Evolutionary conservation across 92 coral and sea anemone genomes (phyloP), one percentile per base, ranked within the genome.

Genomic region (Epizoanthus illoricatus): DNA sequence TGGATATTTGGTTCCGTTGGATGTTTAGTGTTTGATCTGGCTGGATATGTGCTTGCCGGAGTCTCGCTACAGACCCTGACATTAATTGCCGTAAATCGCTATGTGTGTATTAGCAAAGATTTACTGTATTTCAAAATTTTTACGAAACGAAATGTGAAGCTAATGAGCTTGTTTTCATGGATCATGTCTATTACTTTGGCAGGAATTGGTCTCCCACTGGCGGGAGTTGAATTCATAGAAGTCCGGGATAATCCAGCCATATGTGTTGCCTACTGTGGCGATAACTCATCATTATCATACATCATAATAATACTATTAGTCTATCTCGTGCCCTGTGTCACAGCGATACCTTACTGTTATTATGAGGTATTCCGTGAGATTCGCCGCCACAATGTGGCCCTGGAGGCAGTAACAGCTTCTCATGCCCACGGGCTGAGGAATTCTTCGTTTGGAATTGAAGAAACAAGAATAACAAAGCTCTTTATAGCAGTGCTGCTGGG

Each of bases 111-210:
- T 68, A 4, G 21, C 52, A 15, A 68, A 2, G 73, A 68, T 39
- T 4, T 68, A 68, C 52, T 33, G 10, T 68, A 68, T 13, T 41
- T 43, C 9, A 23, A 43, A 68, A 39, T 68, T 8, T 68, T 68
- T 19, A 68, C 73, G 47, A 68, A 68, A 4, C 73, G 52, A 18
- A 68, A 68, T 68, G 73, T 68, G 5, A 68, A 28, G 7, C 42
- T 68, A 20, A 68, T 68, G 73, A 68, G 12, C n/a, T n/a, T 39
- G 49, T 68, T 41, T 68, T 68, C 73, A 23, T 68, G 73, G 73
- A 15, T 68, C 33, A 68, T 68, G 52, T 39, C 73, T 8, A 68
- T 39, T 6, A 20, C 7, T 8, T 39, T 68, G 18, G 73, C 73
- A 13, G 73, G 73, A 16, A 19, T 68, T 11, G 73, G 73, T 15